A percentile compares a stretch with the other conserved stretches of the same genome.
phyloP scores from a whole-genome alignment of 2,888 invertebrate species.

The Machimus atricapillus region DNA sequence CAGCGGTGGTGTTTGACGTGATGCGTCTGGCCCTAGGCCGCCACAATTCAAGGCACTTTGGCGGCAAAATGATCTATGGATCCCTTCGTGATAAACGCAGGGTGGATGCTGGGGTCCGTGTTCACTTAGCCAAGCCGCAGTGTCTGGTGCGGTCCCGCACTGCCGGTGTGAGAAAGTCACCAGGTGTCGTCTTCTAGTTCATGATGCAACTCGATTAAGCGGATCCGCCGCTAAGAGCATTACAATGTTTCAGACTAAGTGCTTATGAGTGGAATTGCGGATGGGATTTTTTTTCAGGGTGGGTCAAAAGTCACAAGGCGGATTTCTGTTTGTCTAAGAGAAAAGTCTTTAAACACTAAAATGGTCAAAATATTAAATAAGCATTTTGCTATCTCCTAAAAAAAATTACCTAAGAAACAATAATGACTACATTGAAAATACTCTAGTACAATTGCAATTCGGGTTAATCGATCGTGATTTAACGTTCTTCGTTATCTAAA shows the following conservation, averaged over 20 bases:
- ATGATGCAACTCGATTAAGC: neutral
- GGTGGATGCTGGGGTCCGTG: neutral
- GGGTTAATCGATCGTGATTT: too few relatives aligned
- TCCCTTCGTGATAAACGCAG: neutral
- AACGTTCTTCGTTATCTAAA: too few relatives aligned
- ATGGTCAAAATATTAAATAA: neutral
- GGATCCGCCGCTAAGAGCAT: conserved; percentile 17
- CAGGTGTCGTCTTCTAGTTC: conserved; percentile 3
- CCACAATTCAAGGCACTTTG: neutral
- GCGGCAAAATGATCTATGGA: conserved; percentile 31
- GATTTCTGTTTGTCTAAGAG: neutral
- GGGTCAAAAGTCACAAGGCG: neutral
- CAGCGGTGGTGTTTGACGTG: conserved; percentile 20
- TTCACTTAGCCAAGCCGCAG: neutral
- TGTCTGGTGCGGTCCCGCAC: neutral
- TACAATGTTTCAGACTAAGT: conserved; percentile 30
- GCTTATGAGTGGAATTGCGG: neutral
- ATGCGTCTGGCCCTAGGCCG: conserved; percentile 24
- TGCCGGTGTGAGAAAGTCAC: conserved; percentile 12
- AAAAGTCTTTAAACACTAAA: neutral
- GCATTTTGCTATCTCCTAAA: neutral
- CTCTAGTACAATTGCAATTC: too few relatives aligned
- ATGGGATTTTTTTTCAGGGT: neutral
- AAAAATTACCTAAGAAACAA: neutral
- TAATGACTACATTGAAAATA: neutral